phyloP scores from a whole-genome alignment of 2,113 vertebrate genomes.

The Leucosticte australis region DNA sequence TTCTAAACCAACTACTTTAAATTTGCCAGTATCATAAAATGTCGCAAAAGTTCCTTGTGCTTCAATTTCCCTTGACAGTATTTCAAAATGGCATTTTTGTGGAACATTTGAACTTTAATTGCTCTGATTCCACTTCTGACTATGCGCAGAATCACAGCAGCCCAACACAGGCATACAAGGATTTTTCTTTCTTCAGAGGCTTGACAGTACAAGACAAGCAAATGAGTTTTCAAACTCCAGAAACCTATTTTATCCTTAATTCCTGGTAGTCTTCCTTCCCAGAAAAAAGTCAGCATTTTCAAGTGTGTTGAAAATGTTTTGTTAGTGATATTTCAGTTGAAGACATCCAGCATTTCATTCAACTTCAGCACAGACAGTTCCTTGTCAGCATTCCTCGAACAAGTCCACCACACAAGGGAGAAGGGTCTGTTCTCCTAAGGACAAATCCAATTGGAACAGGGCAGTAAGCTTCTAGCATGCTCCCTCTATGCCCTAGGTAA shows the following conservation, averaged over 20 bases:
- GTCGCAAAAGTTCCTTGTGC: background rate
- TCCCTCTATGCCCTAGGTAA: background rate
- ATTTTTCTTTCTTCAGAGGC: background rate
- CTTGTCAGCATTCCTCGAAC: background rate
- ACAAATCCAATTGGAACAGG: background rate
- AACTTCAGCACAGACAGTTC: background rate
- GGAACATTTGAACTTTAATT: conserved; percentile 1
- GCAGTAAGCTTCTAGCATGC: background rate
- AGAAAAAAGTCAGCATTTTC: background rate
- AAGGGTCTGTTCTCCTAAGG: background rate
- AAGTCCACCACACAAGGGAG: background rate
- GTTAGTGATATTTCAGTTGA: background rate
- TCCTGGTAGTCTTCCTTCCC: background rate
- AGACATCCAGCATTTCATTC: background rate
- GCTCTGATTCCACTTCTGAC: background rate
- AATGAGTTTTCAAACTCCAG: background rate
- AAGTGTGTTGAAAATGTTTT: background rate
- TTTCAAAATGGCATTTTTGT: background rate
- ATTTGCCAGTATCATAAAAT: background rate
- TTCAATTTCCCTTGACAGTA: background rate
- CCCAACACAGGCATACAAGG: accelerated
- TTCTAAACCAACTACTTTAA: background rate
- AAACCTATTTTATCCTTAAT: background rate
- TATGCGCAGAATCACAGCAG: background rate
- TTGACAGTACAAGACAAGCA: background rate